Percentiles rank a stretch among this genome's conserved stretches.
phyloP scores from a whole-genome alignment of 2,113 vertebrate species.

The human region GRCh38 chr3:157044001-157044500 shows the following conservation, averaged over 20 bases:
- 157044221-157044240: neutral
- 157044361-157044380: constrained; percentile 3
- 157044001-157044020: neutral
- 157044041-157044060: constrained; percentile 26
- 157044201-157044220: neutral
- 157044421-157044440: neutral
- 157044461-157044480: constrained; percentile 22
- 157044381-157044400: neutral
- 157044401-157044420: neutral
- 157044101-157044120: neutral
- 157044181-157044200: neutral
- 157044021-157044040: constrained; percentile 31
- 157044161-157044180: constrained; percentile 34
- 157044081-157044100: constrained; percentile 7
- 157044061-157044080: neutral
- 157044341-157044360: neutral
- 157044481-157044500: neutral
- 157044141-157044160: neutral
- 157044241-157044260: neutral
- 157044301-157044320: neutral
- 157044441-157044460: neutral
- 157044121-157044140: neutral
- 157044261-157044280: neutral
- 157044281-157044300: neutral
- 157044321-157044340: neutral